Base-by-base conservation (phyloP, 1,140 invertebrate species). In the Pomphorhynchus laevis region DNA sequence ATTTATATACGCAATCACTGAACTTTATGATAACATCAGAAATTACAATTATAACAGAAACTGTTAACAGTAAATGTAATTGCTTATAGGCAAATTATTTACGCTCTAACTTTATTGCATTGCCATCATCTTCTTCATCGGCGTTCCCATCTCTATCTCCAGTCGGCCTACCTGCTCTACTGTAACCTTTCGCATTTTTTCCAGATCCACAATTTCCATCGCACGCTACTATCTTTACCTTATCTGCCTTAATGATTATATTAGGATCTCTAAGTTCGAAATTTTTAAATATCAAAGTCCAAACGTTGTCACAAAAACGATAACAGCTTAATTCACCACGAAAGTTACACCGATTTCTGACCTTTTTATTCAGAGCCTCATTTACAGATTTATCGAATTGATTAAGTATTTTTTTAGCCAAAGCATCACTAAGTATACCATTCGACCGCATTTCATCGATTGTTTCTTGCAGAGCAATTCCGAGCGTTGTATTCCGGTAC, bases 261-360 rank as follows among this genome's bases (percentile, higher is more conserved):
- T 91, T 80, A 52, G 79, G 72, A 61, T 95, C 86, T 46, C 76
- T 65, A 52, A 95, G 91, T 55, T 95, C 86, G 9, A 93, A 82
- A 62, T 91, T 75, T 55, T 84, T 82, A 44, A 98, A 63, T 64
- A 93, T 74, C 52, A 95, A 89, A n/a, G 84, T 95, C 86, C 86
- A 95, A 1, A 95, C 86, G 64, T 95, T 95, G 62, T 98, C 86
- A 67, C 86, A 98, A 62, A 93, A 98, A 49, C 86, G 67, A 56
- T 95, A 98, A 0, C 84, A 93, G 51, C 84, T 84, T 44, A 98
- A 61, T 65, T 86, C 86, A 24, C 74, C 75, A 69, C 73, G 48
- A 53, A 91, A 89, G 21, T 71, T 75, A 39, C 89, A 64, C 50
- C 76, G 66, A 31, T 74, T 75, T 55, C 79, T 86, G 1, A 89